These are phyloP conservation scores for Pterophyllum scalare DNA, from an alignment of 2,113 vertebrate species.

Conservation along the genomic window DNA sequence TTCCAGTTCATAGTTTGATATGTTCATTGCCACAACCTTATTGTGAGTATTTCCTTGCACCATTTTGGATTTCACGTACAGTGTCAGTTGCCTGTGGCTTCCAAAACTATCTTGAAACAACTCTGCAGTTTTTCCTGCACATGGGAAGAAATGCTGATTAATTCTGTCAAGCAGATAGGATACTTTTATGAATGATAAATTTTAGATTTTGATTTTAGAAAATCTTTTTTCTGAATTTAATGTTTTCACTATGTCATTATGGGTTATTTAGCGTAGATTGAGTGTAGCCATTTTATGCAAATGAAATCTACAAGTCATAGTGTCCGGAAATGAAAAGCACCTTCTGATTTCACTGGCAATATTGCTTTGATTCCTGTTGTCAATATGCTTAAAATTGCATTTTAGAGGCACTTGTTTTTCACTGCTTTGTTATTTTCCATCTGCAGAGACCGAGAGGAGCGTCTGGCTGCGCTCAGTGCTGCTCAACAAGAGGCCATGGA, in stretches of 20 bases:
- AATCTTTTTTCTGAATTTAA: not conserved
- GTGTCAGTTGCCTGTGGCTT: not conserved
- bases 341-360: not conserved
- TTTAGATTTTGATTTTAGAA: not conserved
- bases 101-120: not conserved
- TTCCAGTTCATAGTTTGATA: not conserved
- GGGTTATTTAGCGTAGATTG: not conserved
- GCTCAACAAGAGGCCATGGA: conserved; percentile 99
- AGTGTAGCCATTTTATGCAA: not conserved
- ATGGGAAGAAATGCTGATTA: not conserved
- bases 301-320: not conserved
- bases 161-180: not conserved
- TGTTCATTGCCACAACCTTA: not conserved
- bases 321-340: not conserved
- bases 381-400: not conserved
- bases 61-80: not conserved
- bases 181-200: not conserved
- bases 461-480: conserved; percentile 94
- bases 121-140: not conserved
- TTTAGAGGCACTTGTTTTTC: not conserved
- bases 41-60: not conserved
- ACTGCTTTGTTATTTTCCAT: not conserved
- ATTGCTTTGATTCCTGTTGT: not conserved
- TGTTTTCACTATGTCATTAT: not conserved
- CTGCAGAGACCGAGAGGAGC: conserved; percentile 92